A percentile compares a stretch with the other conserved stretches of the same genome.
Conservation (phyloP, 2,888 invertebrate species). For the Caenorhabditis becei region DNA sequence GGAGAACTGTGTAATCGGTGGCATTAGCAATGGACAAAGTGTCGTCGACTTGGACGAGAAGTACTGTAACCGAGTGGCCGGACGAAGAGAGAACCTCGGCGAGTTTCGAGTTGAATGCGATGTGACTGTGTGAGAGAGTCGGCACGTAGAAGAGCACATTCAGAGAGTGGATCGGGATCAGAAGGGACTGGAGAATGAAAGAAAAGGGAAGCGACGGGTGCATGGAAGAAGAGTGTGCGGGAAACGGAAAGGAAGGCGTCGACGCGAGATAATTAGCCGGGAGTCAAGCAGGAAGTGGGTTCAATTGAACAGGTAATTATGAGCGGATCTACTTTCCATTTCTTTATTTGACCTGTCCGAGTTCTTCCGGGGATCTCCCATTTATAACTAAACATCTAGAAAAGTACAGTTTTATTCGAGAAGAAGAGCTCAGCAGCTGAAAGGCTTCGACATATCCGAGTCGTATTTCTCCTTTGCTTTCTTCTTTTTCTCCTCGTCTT, state of each 20-base stretch:
- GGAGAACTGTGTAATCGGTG: constrained; percentile 46
- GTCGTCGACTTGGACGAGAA: constrained; percentile 66
- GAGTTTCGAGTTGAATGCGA: constrained; percentile 75
- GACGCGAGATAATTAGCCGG: not conserved
- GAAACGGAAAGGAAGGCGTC: not conserved
- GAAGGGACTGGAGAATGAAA: not conserved
- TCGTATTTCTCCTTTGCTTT: constrained; percentile 65
- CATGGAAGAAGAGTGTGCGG: not conserved
- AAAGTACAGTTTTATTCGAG: not conserved
- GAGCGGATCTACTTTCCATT: not conserved
- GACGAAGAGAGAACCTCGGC: constrained; percentile 67
- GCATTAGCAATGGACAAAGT: constrained; percentile 30
- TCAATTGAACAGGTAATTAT: not conserved
- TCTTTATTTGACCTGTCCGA: not conserved
- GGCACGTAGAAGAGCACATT: constrained; percentile 76
- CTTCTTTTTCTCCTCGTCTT: constrained; percentile 64
- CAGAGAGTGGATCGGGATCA: constrained; percentile 14
- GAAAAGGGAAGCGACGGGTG: not conserved
- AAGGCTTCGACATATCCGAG: constrained; percentile 63
- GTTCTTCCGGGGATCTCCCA: not conserved
- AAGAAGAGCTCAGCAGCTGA: constrained; percentile 51
- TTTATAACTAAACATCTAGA: no score
- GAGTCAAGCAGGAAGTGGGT: not conserved
- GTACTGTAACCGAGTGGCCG: constrained; percentile 72
- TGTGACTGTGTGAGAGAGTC: constrained; percentile 77